Base-by-base conservation (phyloP, 2,888 invertebrate species). In the Nephrocerus scutellatus region DNA sequence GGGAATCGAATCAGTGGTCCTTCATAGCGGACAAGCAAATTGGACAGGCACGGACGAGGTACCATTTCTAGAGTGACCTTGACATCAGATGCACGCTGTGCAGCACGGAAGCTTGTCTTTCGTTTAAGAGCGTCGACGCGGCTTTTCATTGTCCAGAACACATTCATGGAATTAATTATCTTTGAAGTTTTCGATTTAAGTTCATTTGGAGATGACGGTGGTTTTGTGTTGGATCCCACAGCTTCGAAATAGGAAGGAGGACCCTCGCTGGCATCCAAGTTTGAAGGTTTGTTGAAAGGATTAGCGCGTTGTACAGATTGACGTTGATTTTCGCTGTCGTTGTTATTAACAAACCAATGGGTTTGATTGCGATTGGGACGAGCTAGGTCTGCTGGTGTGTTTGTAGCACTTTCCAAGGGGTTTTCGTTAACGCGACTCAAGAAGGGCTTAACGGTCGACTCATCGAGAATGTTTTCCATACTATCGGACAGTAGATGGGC, bases 221-320 rank as follows among this genome's bases (percentile, higher is more conserved):
- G 29, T 18, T 36, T 14, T 12, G 34, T 41, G 19, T 46, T 46
- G 1, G 44, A 36, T 6, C 59, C 59, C 19, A 66, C 64, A 3
- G 68, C 68, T 41, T 68, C 68, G 35, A 59, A 42, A 39, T 68
- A 68, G 2, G 66, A 57, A 20, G 68, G 67, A 13, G 66, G 68
- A 41, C 63, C 54, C 34, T 64, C 66, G 2, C 62, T 63, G 33
- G 51, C 55, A 14, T 56, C 61, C 3, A 59, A 55, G 15, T 53
- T 48, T 8, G 48, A 35, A 4, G 43, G 36, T 24, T 56, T 53
- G 12, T 57, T 50, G 35, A 57, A 57, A 5, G 55, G 52, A 44
- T 57, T 57, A 6, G 20, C 36, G 2, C 54, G 49, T 3, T 28
- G 12, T n/a, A n/a, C n/a, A n/a, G 31, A 31, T 7, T 20, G 14